Base-by-base conservation (phyloP, 2,888 invertebrate genomes). In the Monochamus alternatus region DNA sequence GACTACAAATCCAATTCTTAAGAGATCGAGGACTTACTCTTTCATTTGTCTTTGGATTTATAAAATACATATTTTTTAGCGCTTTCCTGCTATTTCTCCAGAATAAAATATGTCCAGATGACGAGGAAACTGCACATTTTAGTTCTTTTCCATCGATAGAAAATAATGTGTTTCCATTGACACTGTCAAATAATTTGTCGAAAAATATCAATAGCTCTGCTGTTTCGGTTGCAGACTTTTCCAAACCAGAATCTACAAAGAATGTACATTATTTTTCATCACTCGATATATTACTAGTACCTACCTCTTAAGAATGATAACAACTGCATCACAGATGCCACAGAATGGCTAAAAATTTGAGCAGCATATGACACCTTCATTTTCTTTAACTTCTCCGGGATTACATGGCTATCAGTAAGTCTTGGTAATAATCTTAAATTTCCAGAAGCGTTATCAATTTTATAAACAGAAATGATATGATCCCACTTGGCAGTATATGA, bases 311-410 rank as follows among this genome's bases (percentile, higher is more conserved):
- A 22, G 22, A 1, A 22, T n/a, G 32, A 38, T 32, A 71, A 7
- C 10, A 77, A 14, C 32, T 12, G 14, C 44, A 75, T 67, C n/a
- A 63, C 38, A 7, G 75, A 59, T 32, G 75, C 75, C 3, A 77
- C 43, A 10, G 68, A 44, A 51, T 72, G 75, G 44, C 77, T 77
- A n/a, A 77, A 77, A n/a, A 77, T 66, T 64, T 77, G 74, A 5
- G 77, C 38, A 32, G 77, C 75, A 60, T 43, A 30, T 4, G 70
- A 44, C 14, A 77, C 77, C 44, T 77, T 77, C 77, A 77, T 77
- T 51, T 77, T 77, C 32, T 72, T 68, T 38, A 79, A 60, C 30
- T 74, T 74, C 12, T 63, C 7, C 62, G 51, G 38, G 64, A 32
- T 10, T 22, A 47, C 31, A 30, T 71, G 71, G 47, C 63, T 32